Conservation (phyloP, 2,113 vertebrate genomes). For the Gallinago undulata region DNA sequence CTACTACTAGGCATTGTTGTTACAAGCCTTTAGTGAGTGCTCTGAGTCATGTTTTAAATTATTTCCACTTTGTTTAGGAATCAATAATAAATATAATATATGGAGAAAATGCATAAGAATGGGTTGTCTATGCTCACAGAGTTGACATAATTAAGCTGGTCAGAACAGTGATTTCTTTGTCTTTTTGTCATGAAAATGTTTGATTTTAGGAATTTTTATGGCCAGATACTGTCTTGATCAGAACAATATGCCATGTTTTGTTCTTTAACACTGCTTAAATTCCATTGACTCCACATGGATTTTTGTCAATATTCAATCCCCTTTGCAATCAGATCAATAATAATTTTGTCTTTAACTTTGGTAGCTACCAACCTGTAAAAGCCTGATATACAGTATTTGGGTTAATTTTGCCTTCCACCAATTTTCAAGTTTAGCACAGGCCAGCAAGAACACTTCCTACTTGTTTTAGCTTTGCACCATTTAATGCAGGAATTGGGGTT, state of each 20-base stretch:
- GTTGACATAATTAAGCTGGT: not conserved
- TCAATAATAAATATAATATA: not conserved
- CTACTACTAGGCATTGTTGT: not conserved
- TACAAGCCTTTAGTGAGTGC: not conserved
- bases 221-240: not conserved
- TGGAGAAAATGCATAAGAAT: not conserved
- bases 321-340: not conserved
- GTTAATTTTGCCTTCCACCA: not conserved
- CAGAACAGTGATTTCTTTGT: not conserved
- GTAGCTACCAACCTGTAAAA: not conserved
- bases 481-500: not conserved
- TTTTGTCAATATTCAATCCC: not conserved
- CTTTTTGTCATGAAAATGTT: not conserved
- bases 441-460: not conserved
- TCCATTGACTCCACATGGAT: not conserved
- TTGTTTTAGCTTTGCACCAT: not conserved
- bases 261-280: not conserved
- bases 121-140: not conserved
- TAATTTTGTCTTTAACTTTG: not conserved
- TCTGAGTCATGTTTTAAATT: not conserved
- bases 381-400: not conserved
- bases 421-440: not conserved
- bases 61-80: not conserved
- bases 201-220: not conserved
- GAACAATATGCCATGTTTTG: accelerated